Evolutionary conservation across 2,888 invertebrate species (phyloP), one percentile per base, ranked within the genome.

Genomic region (Neelides folsomi): DNA sequence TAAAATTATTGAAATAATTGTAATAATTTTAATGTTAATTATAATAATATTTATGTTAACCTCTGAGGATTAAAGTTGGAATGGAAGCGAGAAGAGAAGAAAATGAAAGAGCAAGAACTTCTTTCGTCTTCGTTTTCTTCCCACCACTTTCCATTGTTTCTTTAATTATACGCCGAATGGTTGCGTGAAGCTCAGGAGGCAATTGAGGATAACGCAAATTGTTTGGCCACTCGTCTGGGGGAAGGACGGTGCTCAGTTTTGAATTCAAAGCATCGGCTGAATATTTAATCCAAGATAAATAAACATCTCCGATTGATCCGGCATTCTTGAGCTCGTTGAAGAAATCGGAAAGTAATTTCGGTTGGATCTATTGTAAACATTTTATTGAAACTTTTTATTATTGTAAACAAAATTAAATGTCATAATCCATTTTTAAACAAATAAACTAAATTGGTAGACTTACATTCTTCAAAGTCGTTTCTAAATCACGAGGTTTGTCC

Each of bases 261-360:
- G 54, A 49, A 39, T 62, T 64, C 47, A 64, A 54, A 40, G 64
- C 62, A 53, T 63, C 64, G 1, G 64, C 64, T 10, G 59, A 57
- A 47, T 64, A 64, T 45, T 63, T 64, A 8, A 64, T 60, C 64
- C 64, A 64, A 5, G 64, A 63, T n/a, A 61, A 54, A 49, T 57
- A 62, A 20, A 61, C 60, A 49, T 64, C 64, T 45, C 55, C 61
- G 12, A 42, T 42, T 7, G 58, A 51, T 12, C 62, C 64, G 19
- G 62, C 55, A 46, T 51, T 49, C 54, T 53, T 54, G 8, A 64
- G 48, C 41, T 64, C 61, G 16, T 57, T 57, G 44, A 55, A 64
- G 41, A 64, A 64, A 5, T 27, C 27, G 4, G 27, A 27, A 27
- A 27, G 27, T 19, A 15, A 7, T 5, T 38, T 47, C 13, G 13